A percentile compares a stretch with the other conserved stretches of the same genome.
phyloP scores from a whole-genome alignment of 1,140 invertebrate species.

The Heliconius hermathena region DNA sequence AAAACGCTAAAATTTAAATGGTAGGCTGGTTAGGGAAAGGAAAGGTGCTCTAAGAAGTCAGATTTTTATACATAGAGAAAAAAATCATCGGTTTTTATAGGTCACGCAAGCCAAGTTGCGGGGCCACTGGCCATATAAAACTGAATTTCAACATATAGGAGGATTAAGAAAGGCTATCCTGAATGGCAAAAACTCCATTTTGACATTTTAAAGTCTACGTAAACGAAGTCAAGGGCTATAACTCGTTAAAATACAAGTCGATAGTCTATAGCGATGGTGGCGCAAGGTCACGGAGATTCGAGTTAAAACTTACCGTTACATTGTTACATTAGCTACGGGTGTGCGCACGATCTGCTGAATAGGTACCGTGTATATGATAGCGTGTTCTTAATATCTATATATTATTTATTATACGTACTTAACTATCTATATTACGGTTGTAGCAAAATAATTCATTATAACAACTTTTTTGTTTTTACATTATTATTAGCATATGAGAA shows the following conservation, averaged over 20 bases:
- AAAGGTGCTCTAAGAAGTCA: too few relatives aligned
- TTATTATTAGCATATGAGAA: too few relatives aligned
- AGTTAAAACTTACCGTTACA: slow-evolving; percentile 25
- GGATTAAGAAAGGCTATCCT: too few relatives aligned
- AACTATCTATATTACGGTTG: neutral
- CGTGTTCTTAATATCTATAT: neutral
- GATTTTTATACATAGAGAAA: too few relatives aligned
- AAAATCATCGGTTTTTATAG: too few relatives aligned
- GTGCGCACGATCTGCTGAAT: neutral
- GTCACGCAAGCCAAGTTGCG: too few relatives aligned
- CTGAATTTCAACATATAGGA: neutral
- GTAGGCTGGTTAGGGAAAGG: too few relatives aligned
- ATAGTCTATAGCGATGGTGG: neutral
- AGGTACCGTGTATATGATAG: neutral
- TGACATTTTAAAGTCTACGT: neutral
- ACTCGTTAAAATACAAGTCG: neutral
- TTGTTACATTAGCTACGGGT: slow-evolving; percentile 22
- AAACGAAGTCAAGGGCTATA: neutral
- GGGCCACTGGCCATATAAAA: too few relatives aligned
- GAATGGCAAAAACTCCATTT: neutral
- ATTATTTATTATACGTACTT: neutral
- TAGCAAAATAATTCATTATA: neutral
- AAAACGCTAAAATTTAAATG: too few relatives aligned
- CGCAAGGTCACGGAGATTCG: slow-evolving; percentile 29
- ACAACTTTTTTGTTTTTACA: too few relatives aligned